A percentile compares a stretch with the other conserved stretches of the same genome.
These are phyloP conservation scores for Aphrophora alni DNA, from an alignment of 2,888 invertebrate species.

Conservation along the genomic window DNA sequence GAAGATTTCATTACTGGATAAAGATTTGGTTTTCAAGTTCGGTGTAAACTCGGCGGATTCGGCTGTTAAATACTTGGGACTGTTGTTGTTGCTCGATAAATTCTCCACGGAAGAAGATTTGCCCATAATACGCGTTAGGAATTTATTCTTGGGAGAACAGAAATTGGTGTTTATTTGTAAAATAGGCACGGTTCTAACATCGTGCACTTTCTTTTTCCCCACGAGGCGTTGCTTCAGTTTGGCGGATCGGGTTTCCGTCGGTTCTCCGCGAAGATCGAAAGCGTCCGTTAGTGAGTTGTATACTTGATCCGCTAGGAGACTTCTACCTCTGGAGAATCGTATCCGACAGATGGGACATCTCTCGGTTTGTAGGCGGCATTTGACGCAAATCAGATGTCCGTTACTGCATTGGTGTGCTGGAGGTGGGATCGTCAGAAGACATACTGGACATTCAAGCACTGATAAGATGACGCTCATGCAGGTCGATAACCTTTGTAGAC, in stretches of 20 bases:
- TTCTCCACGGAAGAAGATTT: constrained; percentile 47
- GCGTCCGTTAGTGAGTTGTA: constrained; percentile 45
- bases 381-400: constrained; percentile 60
- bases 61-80: constrained; percentile 21
- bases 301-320: constrained; percentile 57
- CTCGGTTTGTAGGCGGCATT: constrained; percentile 59
- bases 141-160: constrained; percentile 44
- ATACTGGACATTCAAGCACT: constrained; percentile 61
- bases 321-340: constrained; percentile 57
- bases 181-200: neutral
- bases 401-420: constrained; percentile 61
- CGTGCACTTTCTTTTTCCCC: constrained; percentile 41
- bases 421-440: constrained; percentile 59
- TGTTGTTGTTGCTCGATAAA: constrained; percentile 21
- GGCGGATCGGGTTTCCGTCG: constrained; percentile 39
- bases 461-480: constrained; percentile 60
- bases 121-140: constrained; percentile 44
- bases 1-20: constrained; percentile 41
- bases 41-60: constrained; percentile 10
- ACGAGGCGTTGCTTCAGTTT: constrained; percentile 44
- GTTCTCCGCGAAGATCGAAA: constrained; percentile 42
- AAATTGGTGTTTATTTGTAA: constrained; percentile 33
- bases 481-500: constrained; percentile 59
- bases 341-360: constrained; percentile 60
- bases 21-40: constrained; percentile 36